Evolutionary conservation across 1,140 invertebrate genomes (phyloP).

Genomic region (Atopsyche davidsoni): DNA sequence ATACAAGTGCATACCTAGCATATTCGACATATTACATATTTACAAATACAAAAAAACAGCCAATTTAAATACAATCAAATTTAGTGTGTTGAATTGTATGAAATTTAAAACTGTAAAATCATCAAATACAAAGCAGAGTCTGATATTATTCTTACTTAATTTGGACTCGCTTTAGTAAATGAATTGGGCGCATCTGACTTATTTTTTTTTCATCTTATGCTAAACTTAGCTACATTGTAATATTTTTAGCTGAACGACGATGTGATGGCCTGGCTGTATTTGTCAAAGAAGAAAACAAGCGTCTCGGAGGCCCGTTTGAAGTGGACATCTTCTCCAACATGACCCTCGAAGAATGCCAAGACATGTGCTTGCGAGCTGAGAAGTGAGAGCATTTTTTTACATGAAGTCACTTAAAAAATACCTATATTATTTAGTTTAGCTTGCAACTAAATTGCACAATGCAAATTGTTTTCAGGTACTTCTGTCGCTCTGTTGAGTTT

Average conservation of each 20-base stretch:
- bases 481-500: slow-evolving; percentile 84
- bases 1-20: too few species aligned
- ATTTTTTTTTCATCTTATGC: not conserved
- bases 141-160: too few species aligned
- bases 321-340: slow-evolving; percentile 79
- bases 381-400: slow-evolving; percentile 51
- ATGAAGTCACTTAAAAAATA: slow-evolving; percentile 1
- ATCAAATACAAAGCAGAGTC: too few species aligned
- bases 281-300: slow-evolving; percentile 82
- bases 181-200: not conserved
- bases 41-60: too few species aligned
- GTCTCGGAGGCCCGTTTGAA: slow-evolving; percentile 80
- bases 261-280: slow-evolving; percentile 81
- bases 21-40: slow-evolving; percentile 3
- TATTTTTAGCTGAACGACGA: slow-evolving; percentile 64
- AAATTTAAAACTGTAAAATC: too few species aligned
- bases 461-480: slow-evolving; percentile 53
- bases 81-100: too few species aligned
- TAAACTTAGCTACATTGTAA: not conserved
- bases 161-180: slow-evolving; percentile 5
- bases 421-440: slow-evolving; percentile 12
- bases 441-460: not conserved
- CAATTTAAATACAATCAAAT: too few species aligned
- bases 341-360: slow-evolving; percentile 77
- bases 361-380: slow-evolving; percentile 69